phyloP scores from a whole-genome alignment of 64 coral and sea anemone genomes.

The Catalaphyllia jardinei region DNA sequence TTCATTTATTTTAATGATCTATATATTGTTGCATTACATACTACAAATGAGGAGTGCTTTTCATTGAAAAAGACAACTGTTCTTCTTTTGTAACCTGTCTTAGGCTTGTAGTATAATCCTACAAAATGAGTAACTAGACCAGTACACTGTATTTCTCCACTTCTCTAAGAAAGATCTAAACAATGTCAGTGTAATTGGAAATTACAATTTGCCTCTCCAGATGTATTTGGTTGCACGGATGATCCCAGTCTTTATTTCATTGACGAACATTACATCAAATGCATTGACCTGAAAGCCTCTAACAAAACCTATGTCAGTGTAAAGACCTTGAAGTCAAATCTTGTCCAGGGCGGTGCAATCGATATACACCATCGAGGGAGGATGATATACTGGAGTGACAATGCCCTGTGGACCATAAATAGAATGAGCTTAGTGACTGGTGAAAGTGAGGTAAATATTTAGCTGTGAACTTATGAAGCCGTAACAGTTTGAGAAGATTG shows the following conservation, averaged over 20 bases:
- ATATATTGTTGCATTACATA: too few species aligned
- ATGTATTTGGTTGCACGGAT: neutral
- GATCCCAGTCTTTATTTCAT: constrained; percentile 9
- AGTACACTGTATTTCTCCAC: neutral
- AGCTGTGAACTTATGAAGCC: neutral
- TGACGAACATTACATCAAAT: constrained; percentile 38
- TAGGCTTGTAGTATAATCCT: too few species aligned
- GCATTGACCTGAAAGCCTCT: constrained; percentile 26
- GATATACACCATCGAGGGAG: constrained; percentile 28
- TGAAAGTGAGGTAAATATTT: constrained; percentile 17
- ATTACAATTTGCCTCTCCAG: neutral
- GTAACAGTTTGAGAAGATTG: too few species aligned
- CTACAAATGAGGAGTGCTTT: too few species aligned
- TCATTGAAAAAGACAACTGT: too few species aligned
- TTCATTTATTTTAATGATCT: too few species aligned
- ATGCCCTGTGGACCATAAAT: constrained; percentile 11
- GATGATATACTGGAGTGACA: constrained; percentile 58
- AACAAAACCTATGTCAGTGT: neutral
- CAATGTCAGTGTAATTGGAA: neutral
- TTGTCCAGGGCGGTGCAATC: constrained; percentile 10
- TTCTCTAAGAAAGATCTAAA: neutral
- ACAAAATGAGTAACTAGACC: too few species aligned
- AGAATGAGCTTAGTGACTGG: constrained; percentile 41
- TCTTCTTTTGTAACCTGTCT: too few species aligned
- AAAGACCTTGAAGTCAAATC: constrained; percentile 23